Conservation (phyloP, 2,797 vertebrate genomes). For the Anniella stebbinsi region DNA sequence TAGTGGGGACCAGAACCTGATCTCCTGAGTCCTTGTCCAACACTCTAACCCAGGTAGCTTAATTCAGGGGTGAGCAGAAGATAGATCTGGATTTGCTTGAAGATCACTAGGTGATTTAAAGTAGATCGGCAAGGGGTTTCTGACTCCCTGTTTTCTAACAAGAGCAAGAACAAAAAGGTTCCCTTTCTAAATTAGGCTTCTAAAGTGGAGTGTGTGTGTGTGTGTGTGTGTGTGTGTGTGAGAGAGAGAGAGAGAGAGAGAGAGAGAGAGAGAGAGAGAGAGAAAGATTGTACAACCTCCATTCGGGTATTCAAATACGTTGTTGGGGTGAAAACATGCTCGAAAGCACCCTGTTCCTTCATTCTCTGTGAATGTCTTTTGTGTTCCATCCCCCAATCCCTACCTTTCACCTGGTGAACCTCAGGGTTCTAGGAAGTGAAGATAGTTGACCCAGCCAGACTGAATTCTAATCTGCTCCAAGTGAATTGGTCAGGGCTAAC, state of each 20-base stretch:
- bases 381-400: neutral
- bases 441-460: neutral
- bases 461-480: neutral
- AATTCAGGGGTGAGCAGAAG: neutral
- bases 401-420: neutral
- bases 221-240: neutral
- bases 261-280: no score
- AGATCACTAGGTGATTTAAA: neutral
- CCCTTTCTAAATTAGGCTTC: neutral
- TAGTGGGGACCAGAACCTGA: no score
- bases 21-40: no score
- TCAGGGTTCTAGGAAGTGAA: neutral
- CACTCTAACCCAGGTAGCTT: neutral
- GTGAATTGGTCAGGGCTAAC: neutral
- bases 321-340: no score
- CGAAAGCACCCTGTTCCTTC: neutral
- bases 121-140: neutral
- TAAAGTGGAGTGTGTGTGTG: neutral
- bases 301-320: no score
- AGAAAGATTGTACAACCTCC: neutral
- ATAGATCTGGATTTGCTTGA: neutral
- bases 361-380: neutral
- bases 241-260: no score
- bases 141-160: no score
- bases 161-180: no score